Conservation (phyloP, 2,888 invertebrate genomes). For the Phortica magna region DNA sequence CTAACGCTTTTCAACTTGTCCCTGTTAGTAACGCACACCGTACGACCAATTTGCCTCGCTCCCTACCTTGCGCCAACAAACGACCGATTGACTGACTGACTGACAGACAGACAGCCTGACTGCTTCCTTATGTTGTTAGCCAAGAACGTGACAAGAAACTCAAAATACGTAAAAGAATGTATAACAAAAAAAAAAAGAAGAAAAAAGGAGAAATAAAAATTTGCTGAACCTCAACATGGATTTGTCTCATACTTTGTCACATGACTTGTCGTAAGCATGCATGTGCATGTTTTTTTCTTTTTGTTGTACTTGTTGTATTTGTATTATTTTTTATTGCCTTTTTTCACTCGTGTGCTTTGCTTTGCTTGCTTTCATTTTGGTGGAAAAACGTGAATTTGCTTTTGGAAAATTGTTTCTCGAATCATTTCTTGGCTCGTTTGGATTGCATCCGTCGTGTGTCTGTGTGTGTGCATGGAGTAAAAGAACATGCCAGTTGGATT, state of each 20-base stretch:
- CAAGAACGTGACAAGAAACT: slow-evolving; percentile 72
- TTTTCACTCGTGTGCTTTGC: neutral
- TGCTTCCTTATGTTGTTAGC: slow-evolving; percentile 74
- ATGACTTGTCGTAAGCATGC: neutral
- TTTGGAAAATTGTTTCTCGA: neutral
- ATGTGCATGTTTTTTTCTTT: neutral
- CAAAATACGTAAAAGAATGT: slow-evolving; percentile 67
- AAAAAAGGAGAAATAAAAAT: too few species aligned
- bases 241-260: neutral
- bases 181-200: slow-evolving; percentile 33
- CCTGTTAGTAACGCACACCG: neutral
- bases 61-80: too few species aligned
- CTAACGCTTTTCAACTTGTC: neutral
- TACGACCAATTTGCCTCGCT: neutral
- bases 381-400: neutral
- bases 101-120: slow-evolving; percentile 59
- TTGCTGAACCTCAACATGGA: neutral
- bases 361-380: neutral
- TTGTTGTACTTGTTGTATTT: neutral
- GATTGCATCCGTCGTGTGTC: neutral
- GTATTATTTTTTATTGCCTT: too few species aligned
- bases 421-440: neutral
- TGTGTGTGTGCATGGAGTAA: neutral
- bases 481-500: neutral
- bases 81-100: neutral